A percentile compares a stretch with the other conserved stretches of the same genome.
phyloP scores from a whole-genome alignment of 2,888 invertebrate species.

The Cosmorhoe ocellata region DNA sequence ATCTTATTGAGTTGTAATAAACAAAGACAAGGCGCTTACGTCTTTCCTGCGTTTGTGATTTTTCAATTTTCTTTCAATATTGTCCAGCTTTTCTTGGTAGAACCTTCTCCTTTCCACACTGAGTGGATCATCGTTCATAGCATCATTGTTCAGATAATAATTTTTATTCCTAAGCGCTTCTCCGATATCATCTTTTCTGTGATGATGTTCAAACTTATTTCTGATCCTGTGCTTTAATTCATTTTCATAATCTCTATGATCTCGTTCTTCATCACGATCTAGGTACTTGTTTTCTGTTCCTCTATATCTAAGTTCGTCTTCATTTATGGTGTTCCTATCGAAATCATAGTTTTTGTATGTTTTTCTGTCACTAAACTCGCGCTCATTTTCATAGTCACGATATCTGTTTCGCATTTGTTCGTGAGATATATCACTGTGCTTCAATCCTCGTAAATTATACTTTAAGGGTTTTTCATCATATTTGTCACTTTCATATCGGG shows the following conservation, averaged over 20 bases:
- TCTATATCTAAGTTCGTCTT: slow-evolving; percentile 10
- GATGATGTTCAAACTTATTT: neutral
- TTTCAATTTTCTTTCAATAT: slow-evolving; percentile 46
- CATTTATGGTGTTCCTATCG: slow-evolving; percentile 18
- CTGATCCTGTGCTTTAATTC: neutral
- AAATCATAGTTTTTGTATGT: slow-evolving; percentile 22
- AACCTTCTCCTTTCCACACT: slow-evolving; percentile 54
- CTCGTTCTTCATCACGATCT: neutral
- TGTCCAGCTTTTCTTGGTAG: slow-evolving; percentile 61
- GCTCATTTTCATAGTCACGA: slow-evolving; percentile 9
- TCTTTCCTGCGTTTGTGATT: slow-evolving; percentile 36
- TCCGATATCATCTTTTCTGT: slow-evolving; percentile 5
- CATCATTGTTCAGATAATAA: slow-evolving; percentile 24
- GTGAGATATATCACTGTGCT: slow-evolving; percentile 17
- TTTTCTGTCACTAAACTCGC: slow-evolving; percentile 21
- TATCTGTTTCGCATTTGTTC: slow-evolving; percentile 10
- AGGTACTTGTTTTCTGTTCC: slow-evolving; percentile 1
- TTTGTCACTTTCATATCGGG: slow-evolving; percentile 15
- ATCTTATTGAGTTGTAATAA: too few relatives aligned
- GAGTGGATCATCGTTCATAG: slow-evolving; percentile 39
- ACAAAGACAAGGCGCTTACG: slow-evolving; percentile 39
- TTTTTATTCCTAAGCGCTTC: slow-evolving; percentile 28
- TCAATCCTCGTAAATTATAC: slow-evolving; percentile 16
- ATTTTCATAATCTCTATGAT: neutral
- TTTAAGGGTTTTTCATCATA: neutral